phyloP scores from a whole-genome alignment of 2,113 vertebrate genomes.

The Ptyas mucosa region DNA sequence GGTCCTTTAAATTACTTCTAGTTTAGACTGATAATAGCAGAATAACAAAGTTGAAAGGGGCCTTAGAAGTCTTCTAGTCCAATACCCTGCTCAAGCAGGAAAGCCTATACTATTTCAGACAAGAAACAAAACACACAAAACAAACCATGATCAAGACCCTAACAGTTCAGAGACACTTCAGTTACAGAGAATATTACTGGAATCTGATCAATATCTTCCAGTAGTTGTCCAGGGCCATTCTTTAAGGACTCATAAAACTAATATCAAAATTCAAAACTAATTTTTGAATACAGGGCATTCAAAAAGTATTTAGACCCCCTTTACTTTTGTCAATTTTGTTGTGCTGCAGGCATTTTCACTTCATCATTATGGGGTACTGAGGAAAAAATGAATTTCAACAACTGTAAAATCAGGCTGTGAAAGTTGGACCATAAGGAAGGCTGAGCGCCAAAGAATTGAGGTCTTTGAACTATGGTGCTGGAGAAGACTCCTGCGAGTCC shows the following conservation, averaged over 20 bases:
- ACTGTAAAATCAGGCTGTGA: no score
- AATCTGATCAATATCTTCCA: neutral
- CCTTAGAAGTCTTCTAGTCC: neutral
- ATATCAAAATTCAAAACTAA: no score
- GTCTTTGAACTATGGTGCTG: no score
- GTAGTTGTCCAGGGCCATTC: neutral
- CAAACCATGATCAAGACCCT: neutral
- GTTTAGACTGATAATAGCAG: neutral
- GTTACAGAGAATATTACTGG: neutral
- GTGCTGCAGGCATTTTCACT: no score
- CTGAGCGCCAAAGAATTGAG: no score
- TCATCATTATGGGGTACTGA: no score
- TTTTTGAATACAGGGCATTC: no score
- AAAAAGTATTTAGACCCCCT: no score
- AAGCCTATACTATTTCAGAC: neutral
- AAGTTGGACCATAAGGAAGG: no score
- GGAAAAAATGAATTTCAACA: no score
- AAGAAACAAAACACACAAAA: neutral
- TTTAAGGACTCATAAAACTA: neutral
- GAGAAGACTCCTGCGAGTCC: no score
- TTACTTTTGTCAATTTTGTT: no score
- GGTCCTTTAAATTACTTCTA: neutral
- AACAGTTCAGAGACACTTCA: neutral
- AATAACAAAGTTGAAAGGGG: neutral
- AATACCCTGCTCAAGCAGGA: neutral